Evolutionary conservation across 2,797 vertebrate genomes (phyloP), one percentile per base, ranked within the genome.

Genomic region (Microctenopoma lineatum): DNA sequence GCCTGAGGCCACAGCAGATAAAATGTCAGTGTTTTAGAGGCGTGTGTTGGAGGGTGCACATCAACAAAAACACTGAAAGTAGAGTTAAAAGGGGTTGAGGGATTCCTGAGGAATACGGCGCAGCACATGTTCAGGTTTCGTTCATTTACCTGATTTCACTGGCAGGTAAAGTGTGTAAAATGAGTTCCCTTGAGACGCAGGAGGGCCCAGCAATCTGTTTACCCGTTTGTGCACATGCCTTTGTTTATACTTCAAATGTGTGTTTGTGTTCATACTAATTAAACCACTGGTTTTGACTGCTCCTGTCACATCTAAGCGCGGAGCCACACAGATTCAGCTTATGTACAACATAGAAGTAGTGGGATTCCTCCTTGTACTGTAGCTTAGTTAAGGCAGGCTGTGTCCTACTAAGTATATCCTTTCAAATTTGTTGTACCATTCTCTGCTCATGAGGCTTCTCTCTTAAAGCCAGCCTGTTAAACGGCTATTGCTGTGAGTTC

Each of bases 401-500:
- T 45, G 59, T 53, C 25, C 51, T 72, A 47, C 57, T 27, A 29
- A 68, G 45, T 72, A 47, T 73, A 55, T 76, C 62, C 62, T 66
- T 61, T 61, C 36, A 71, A 72, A 81, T 87, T 70, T 81, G 71
- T 71, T 73, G 70, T 83, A 70, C 55, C 47, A 66, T 77, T 88
- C 88, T 82, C 77, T 73, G 65, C 59, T 81, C 73, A 70, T 44
- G 75, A 83, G 78, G 71, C 73, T 78, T 84, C 70, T 75, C 81
- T 79, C 62, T 84, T 79, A 81, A 87, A 86, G 77, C 66, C 76
- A 63, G 66, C 62, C 79, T 72, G 79, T 86, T 87, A 88, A 93
- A 90, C 85, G 84, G 86, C 84, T 78, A 70, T 85, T 77, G 77
- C 84, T 72, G 75, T 78, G 75, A 67, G 71, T 90, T 90, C 81